Evolutionary conservation across 2,113 vertebrate genomes (phyloP), one percentile per base, ranked within the genome.

Genomic region (Puma concolor): DNA sequence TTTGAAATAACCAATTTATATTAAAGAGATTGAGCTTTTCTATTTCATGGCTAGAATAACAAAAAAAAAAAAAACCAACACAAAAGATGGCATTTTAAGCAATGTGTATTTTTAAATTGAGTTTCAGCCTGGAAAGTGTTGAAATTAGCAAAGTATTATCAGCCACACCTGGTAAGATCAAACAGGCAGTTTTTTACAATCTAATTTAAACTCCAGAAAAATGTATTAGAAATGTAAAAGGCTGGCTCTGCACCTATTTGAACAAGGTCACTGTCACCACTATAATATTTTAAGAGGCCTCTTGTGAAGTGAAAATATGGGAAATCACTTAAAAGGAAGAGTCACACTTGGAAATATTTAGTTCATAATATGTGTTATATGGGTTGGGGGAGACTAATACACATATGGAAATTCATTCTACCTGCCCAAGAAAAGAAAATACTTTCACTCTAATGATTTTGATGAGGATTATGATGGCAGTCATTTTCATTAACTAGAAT

Each of bases 261-360:
- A 98, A 95, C 57, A 82, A 92, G 64, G 69, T 98, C 93, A 95
- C 31, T 95, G 89, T 97, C 79, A 96, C 93, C 93, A 95, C 82
- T 60, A 38, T 91, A 94, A 95, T 84, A 79, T 97, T 98, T 97
- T 66, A 98, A 98, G 94, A 79, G 50, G 60, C 91, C 64, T 82
- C 69, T 87, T 97, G 94, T 97, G 97, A 98, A 96, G 31, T 97
- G 79, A 95, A 98, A 98, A 97, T 97, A 89, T 96, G 97, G 94
- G 69, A 98, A 98, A 96, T 98, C 97, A 96, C 95, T 98, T 97
- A 98, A 95, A 86, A 81, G n/a, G 57, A 95, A 97, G 95, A 98
- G 84, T 63, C 90, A 94, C 83, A 81, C 48, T 97, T 29, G 71
- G 95, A 98, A 98, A 98, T 95, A 97, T 97, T 98, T 91, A 95